Evolutionary conservation across 2,888 invertebrate genomes (phyloP), one percentile per base, ranked within the genome.

Genomic region (Ceratothoa steindachneri): DNA sequence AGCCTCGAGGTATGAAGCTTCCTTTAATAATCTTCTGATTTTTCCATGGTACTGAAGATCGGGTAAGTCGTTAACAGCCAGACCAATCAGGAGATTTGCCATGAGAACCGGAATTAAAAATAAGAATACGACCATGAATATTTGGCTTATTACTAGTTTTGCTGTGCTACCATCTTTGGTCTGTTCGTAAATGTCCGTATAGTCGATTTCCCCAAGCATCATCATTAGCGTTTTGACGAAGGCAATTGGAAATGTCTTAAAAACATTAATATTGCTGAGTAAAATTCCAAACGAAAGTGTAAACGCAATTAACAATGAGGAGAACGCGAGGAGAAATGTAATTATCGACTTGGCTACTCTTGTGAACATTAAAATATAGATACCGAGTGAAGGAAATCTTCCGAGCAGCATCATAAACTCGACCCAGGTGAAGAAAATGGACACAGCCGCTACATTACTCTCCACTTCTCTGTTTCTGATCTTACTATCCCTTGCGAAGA

Each of bases 141-240:
- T 81, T 67, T 88, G 84, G 0, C 87, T 85, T 72, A 51, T 73
- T 71, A 70, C 15, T 0, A 72, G 55, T 41, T 30, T 55, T 2
- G 71, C 60, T 3, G 30, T 19, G 27, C 22, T 3, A 7, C 67
- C 68, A 19, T 22, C 22, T n/a, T 41, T 53, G 0, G 15, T 28
- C 2, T 67, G 52, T 30, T 86, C 86, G 71, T 87, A 87, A 7
- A 88, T 81, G 5, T 85, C 84, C 5, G 81, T 83, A 80, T 88
- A 88, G 79, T 88, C 88, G 67, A 88, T 88, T 81, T 88, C 88
- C 72, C 87, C 87, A 4, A 87, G 88, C 88, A 88, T 87, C 88
- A 88, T 88, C 7, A 88, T 87, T 55, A 88, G 84, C 0, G 88
- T 88, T 80, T 88, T 88, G 22, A 88, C 85, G 0, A 88, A 81